Conservation (phyloP, 2,113 vertebrate genomes). For the rabbit (Oryctolagus cuniculus) region DNA sequence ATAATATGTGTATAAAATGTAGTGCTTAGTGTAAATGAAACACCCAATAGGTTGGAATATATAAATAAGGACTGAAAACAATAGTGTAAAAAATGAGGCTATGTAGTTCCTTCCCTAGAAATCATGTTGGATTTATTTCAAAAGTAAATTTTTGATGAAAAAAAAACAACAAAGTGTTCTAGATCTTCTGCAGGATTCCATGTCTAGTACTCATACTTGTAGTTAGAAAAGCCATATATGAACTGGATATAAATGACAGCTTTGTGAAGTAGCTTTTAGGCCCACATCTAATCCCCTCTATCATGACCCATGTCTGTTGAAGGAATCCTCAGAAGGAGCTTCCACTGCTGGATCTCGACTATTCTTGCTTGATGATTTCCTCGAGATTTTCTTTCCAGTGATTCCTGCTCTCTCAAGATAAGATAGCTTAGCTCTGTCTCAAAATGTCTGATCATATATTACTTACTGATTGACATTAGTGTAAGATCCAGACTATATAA, state of each 20-base stretch:
- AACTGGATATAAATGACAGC: neutral
- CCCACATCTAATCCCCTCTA: neutral
- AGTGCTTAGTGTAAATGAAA: constrained; percentile 31
- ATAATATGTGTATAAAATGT: neutral
- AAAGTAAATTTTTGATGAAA: neutral
- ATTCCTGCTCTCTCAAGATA: neutral
- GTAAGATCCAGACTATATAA: neutral
- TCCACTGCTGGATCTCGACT: neutral
- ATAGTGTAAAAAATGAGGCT: neutral
- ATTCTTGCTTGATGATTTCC: neutral
- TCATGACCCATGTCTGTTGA: neutral
- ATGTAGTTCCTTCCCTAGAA: neutral
- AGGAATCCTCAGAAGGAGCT: neutral
- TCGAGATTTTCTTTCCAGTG: neutral
- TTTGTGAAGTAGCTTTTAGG: neutral
- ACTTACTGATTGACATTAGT: neutral
- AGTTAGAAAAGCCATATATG: neutral
- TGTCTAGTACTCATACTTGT: neutral
- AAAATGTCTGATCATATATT: neutral
- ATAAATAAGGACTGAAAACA: neutral
- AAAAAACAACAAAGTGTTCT: neutral
- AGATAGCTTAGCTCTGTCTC: neutral
- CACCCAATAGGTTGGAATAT: neutral
- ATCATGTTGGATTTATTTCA: neutral
- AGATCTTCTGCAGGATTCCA: neutral